Evolutionary conservation across 2,797 vertebrate species (phyloP).

Genomic region (Pogonophryne albipinna): DNA sequence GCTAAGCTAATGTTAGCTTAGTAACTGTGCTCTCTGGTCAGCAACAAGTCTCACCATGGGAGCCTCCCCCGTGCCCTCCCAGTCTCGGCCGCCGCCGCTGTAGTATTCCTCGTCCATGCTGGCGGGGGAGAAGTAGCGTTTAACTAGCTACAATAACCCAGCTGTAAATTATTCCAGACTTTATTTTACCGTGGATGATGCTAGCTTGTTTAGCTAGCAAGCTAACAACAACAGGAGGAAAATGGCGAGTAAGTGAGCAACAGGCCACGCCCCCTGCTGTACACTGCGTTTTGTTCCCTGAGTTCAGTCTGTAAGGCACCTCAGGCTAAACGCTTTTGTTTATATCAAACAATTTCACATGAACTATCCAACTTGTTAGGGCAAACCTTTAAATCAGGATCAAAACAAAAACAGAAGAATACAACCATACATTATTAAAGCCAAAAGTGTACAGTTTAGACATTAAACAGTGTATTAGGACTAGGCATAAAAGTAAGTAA

Average conservation of each 20-base stretch:
- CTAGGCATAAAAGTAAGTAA: too few species aligned
- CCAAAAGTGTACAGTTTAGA: too few species aligned
- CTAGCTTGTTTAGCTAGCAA: conserved; percentile 32
- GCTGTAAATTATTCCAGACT: neutral
- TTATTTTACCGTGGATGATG: neutral
- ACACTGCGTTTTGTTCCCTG: neutral
- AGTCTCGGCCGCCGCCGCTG: conserved; percentile 72
- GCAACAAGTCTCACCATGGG: conserved; percentile 75
- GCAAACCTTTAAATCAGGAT: neutral
- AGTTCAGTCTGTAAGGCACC: conserved; percentile 22
- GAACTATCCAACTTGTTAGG: too few species aligned
- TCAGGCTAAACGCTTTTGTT: neutral
- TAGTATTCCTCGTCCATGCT: conserved; percentile 86
- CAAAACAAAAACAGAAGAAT: neutral
- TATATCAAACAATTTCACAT: too few species aligned
- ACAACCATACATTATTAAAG: neutral
- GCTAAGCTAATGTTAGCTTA: neutral
- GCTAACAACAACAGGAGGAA: conserved; percentile 72
- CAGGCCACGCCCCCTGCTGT: conserved; percentile 46
- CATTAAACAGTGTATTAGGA: too few species aligned
- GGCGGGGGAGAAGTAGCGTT: conserved; percentile 1
- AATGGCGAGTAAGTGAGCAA: conserved; percentile 61
- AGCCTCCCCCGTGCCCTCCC: conserved; percentile 79
- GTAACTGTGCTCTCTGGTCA: neutral
- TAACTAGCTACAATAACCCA: fast-evolving